Conservation (phyloP, 2,113 vertebrate genomes). For the Chascanopsetta lugubris region DNA sequence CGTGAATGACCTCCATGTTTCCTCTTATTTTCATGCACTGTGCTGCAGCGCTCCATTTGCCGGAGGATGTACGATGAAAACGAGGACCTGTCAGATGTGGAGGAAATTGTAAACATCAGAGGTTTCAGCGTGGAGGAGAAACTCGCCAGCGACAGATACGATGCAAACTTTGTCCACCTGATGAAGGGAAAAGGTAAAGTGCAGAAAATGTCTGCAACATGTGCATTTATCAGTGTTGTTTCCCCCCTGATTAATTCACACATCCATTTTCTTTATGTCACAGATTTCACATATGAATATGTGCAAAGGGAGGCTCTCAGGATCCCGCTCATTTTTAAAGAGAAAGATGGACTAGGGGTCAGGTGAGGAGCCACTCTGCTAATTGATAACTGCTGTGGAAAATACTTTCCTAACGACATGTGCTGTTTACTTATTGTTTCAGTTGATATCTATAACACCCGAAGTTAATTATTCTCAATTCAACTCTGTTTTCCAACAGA, state of each 20-base stretch:
- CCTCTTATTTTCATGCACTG: too few species aligned
- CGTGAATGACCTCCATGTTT: neutral
- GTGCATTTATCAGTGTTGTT: too few species aligned
- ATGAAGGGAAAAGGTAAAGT: conserved; percentile 97
- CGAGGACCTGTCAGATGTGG: conserved; percentile 94
- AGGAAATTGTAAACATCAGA: conserved; percentile 92
- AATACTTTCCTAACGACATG: neutral
- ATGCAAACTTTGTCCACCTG: conserved; percentile 84
- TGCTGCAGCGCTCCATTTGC: conserved; percentile 87
- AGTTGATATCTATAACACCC: too few species aligned
- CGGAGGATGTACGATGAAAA: conserved; percentile 93
- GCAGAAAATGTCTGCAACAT: too few species aligned
- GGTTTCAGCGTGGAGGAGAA: conserved; percentile 96
- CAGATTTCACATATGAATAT: conserved; percentile 98
- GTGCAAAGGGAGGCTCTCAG: conserved; percentile 94
- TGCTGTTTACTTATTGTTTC: conserved; percentile 2
- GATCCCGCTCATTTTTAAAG: conserved; percentile 91
- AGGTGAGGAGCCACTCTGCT: conserved; percentile 83
- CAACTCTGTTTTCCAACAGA: too few species aligned
- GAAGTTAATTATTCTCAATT: too few species aligned
- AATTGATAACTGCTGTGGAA: neutral
- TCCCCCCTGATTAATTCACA: too few species aligned
- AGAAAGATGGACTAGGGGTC: conserved; percentile 94
- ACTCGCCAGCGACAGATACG: conserved; percentile 86
- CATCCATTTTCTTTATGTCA: conserved; percentile 38